Percentiles rank a stretch among this genome's conserved stretches.
phyloP scores from a whole-genome alignment of 1,140 invertebrate species.

The Brachystomella parvula region DNA sequence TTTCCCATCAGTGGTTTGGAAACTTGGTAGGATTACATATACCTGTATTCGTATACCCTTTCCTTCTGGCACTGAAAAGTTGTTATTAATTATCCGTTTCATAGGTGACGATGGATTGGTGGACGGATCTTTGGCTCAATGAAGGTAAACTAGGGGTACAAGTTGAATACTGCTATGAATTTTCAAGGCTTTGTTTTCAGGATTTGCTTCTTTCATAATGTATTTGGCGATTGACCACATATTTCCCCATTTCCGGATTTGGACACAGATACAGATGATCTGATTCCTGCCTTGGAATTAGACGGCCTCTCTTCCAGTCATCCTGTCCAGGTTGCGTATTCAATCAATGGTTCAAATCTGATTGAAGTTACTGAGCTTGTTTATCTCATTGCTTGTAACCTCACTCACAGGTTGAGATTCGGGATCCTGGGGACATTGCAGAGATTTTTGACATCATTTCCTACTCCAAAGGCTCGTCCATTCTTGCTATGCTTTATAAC shows the following conservation, averaged over 20 bases:
- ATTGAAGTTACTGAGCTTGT: constrained; percentile 50
- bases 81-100: constrained; percentile 70
- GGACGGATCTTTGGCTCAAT: constrained; percentile 49
- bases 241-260: constrained; percentile 53
- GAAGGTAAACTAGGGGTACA: constrained; percentile 40
- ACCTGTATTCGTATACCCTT: neutral
- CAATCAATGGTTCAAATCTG: neutral
- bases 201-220: constrained; percentile 45
- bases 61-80: constrained; percentile 52
- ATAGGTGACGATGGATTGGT: constrained; percentile 58
- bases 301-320: constrained; percentile 84
- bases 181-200: neutral
- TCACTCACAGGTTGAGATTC: constrained; percentile 81
- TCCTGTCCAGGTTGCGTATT: constrained; percentile 81
- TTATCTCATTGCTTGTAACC: constrained; percentile 81
- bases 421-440: constrained; percentile 72
- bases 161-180: neutral
- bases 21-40: constrained; percentile 75
- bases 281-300: constrained; percentile 68
- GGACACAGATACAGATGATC: constrained; percentile 60
- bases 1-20: constrained; percentile 88
- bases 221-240: constrained; percentile 40
- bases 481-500: constrained; percentile 91
- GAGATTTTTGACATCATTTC: constrained; percentile 94
- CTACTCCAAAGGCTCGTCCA: constrained; percentile 83